Conservation (phyloP, 2,797 vertebrate species). For the Lithobates sylvaticus region DNA sequence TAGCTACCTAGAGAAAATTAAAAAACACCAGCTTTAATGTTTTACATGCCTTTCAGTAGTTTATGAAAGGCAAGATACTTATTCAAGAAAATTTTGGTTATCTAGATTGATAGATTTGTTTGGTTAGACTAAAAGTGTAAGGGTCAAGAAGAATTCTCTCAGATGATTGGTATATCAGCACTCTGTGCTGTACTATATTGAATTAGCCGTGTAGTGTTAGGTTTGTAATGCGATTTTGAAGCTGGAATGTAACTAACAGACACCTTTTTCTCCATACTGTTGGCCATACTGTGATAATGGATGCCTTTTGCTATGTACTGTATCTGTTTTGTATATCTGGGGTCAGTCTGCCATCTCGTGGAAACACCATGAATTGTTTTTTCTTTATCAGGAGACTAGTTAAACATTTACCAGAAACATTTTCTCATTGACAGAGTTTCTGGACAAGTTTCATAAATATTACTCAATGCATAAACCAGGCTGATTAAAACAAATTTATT, state of each 20-base stretch:
- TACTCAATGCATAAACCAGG: background rate
- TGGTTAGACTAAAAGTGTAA: too few species aligned
- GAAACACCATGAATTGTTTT: background rate
- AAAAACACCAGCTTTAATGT: background rate
- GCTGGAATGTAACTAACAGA: too few species aligned
- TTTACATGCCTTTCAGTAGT: background rate
- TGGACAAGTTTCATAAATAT: background rate
- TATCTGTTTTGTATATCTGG: background rate
- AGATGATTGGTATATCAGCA: too few species aligned
- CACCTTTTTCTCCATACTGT: too few species aligned
- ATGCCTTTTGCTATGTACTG: background rate
- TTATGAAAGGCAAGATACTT: background rate
- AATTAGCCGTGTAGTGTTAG: background rate
- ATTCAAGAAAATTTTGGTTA: too few species aligned
- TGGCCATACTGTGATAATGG: background rate
- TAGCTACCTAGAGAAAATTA: background rate
- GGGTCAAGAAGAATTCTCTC: too few species aligned
- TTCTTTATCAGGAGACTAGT: background rate
- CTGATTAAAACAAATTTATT: too few species aligned
- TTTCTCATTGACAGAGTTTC: background rate
- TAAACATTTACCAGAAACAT: background rate
- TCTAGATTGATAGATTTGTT: background rate
- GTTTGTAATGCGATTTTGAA: background rate
- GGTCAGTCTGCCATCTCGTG: background rate
- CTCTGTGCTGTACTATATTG: too few species aligned